These are phyloP conservation scores for Phrynocephalus vlangalii DNA, from an alignment of 2,797 vertebrate genomes.

Conservation along the genomic window DNA sequence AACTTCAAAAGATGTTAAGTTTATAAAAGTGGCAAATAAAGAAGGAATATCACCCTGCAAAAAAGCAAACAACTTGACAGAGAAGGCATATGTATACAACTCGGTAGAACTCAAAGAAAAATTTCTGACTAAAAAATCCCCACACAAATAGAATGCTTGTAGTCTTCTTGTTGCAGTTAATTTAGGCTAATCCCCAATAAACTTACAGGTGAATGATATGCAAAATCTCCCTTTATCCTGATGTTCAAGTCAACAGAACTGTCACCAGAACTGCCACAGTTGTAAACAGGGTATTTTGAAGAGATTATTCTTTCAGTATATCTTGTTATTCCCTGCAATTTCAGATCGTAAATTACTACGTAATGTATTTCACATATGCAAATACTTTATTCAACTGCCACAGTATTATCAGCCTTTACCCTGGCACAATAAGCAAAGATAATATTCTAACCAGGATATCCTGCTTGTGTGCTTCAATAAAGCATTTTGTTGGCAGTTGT, in stretches of 20 bases:
- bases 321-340: neutral
- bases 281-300: neutral
- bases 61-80: neutral
- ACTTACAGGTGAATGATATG: neutral
- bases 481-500: too few relatives aligned
- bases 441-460: neutral
- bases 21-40: neutral
- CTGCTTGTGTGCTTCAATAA: neutral
- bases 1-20: neutral
- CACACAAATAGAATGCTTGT: neutral
- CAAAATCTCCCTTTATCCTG: neutral
- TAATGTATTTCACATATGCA: neutral
- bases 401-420: neutral
- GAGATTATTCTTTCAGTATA: neutral
- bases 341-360: neutral
- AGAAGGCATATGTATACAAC: neutral
- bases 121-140: neutral
- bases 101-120: neutral
- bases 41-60: neutral
- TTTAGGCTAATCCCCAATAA: neutral
- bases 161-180: neutral
- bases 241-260: neutral
- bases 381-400: neutral
- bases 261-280: neutral
- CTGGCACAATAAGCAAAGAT: neutral